Evolutionary conservation across 2,888 invertebrate species (phyloP).

Genomic region (Drosophila ustulata): DNA sequence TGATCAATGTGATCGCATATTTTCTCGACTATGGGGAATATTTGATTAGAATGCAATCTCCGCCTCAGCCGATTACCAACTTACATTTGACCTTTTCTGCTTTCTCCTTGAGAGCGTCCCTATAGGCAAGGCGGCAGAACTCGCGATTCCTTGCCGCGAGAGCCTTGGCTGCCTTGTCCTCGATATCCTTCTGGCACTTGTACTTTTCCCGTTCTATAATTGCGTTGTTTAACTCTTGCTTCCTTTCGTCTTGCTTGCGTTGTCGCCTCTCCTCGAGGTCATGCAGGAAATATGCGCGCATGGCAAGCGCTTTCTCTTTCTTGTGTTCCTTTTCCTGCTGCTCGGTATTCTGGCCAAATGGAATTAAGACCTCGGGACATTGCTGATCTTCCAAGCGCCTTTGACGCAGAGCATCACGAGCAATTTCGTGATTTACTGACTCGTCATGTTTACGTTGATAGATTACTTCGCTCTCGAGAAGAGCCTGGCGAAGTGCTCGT

Average conservation of each 20-base stretch:
- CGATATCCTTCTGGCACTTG: conserved; percentile 39
- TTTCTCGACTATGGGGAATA: conserved; percentile 38
- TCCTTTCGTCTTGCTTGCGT: conserved; percentile 10
- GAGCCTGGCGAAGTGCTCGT: conserved; percentile 39
- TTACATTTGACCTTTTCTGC: conserved; percentile 45
- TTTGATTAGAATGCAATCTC: not conserved
- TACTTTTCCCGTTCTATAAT: conserved; percentile 45
- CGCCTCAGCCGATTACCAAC: conserved; percentile 1
- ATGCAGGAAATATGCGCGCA: conserved; percentile 32
- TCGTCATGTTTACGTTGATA: conserved; percentile 50
- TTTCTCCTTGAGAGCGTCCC: conserved; percentile 50
- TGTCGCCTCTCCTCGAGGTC: conserved; percentile 53
- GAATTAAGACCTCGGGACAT: conserved; percentile 56
- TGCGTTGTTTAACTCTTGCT: conserved; percentile 36
- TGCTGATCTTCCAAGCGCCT: conserved; percentile 39
- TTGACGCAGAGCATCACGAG: conserved; percentile 32
- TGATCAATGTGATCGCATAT: conserved; percentile 63
- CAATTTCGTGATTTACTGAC: conserved; percentile 51
- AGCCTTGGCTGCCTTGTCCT: conserved; percentile 35
- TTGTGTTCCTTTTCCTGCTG: conserved; percentile 51
- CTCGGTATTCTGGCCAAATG: conserved; percentile 44
- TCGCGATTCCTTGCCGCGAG: conserved; percentile 36
- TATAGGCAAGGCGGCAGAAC: conserved; percentile 45
- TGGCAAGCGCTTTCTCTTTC: conserved; percentile 31
- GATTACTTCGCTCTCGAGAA: conserved; percentile 52